Conservation (phyloP, 1,140 invertebrate species). For the Drosophila punjabiensis region DNA sequence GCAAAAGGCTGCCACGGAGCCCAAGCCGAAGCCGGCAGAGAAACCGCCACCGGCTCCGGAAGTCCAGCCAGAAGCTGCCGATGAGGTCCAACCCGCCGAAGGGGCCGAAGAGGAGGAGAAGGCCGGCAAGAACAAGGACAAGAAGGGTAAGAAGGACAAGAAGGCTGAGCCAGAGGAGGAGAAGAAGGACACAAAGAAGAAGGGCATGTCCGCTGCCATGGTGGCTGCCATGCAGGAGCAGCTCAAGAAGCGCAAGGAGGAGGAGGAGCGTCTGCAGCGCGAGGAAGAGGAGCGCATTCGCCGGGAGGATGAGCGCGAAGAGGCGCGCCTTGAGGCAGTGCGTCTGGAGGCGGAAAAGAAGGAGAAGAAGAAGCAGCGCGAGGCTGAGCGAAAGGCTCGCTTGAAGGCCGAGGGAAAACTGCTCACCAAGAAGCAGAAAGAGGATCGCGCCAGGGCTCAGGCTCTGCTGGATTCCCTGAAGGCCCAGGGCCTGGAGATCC, state of each 20-base stretch:
- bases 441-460: slow-evolving; percentile 94
- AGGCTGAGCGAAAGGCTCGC: slow-evolving; percentile 96
- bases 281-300: slow-evolving; percentile 93
- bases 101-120: slow-evolving; percentile 84
- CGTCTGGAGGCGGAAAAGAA: slow-evolving; percentile 94
- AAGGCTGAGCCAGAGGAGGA: slow-evolving; percentile 87
- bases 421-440: slow-evolving; percentile 96
- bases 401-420: slow-evolving; percentile 98
- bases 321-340: slow-evolving; percentile 90
- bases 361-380: slow-evolving; percentile 96
- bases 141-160: slow-evolving; percentile 87
- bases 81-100: slow-evolving; percentile 85
- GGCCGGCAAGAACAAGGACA: slow-evolving; percentile 87
- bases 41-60: slow-evolving; percentile 75
- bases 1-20: slow-evolving; percentile 86
- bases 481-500: slow-evolving; percentile 92
- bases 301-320: slow-evolving; percentile 91
- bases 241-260: slow-evolving; percentile 94
- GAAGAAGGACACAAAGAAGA: slow-evolving; percentile 85
- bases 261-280: slow-evolving; percentile 91
- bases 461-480: slow-evolving; percentile 95
- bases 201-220: slow-evolving; percentile 92
- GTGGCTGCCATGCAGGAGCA: slow-evolving; percentile 95
- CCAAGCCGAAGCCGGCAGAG: slow-evolving; percentile 81
- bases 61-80: slow-evolving; percentile 83